These are phyloP conservation scores for Bambusicola thoracicus DNA, from an alignment of 2,113 vertebrate species.

Conservation along the genomic window DNA sequence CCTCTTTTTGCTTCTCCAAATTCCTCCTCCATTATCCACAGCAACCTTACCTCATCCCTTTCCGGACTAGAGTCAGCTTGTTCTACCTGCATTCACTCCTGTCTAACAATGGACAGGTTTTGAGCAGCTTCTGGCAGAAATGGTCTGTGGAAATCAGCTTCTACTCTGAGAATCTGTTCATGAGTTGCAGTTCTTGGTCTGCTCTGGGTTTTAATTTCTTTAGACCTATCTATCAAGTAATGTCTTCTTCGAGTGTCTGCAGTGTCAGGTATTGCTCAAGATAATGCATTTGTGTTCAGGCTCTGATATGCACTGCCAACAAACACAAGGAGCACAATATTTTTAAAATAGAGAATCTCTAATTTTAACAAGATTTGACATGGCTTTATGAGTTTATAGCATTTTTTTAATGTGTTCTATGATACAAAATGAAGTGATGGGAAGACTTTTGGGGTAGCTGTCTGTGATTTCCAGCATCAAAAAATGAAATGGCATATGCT, in stretches of 20 bases:
- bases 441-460: background rate
- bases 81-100: background rate
- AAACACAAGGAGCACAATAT: background rate
- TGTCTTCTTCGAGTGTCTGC: background rate
- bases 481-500: background rate
- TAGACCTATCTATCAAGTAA: rapidly evolving
- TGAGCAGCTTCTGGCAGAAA: background rate
- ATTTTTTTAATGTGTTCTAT: background rate
- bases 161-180: background rate
- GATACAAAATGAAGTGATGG: background rate
- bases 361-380: background rate
- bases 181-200: background rate
- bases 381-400: background rate
- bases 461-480: background rate
- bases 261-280: background rate
- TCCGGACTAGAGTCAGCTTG: background rate
- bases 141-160: background rate
- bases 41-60: background rate
- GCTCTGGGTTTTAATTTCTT: background rate
- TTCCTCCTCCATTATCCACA: rapidly evolving
- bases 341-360: background rate
- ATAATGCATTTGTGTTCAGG: background rate
- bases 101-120: background rate
- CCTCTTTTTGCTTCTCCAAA: background rate
- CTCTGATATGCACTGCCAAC: background rate